These are phyloP conservation scores for Nothoprocta perdicaria DNA, from an alignment of 2,113 vertebrate genomes.

Conservation along the genomic window DNA sequence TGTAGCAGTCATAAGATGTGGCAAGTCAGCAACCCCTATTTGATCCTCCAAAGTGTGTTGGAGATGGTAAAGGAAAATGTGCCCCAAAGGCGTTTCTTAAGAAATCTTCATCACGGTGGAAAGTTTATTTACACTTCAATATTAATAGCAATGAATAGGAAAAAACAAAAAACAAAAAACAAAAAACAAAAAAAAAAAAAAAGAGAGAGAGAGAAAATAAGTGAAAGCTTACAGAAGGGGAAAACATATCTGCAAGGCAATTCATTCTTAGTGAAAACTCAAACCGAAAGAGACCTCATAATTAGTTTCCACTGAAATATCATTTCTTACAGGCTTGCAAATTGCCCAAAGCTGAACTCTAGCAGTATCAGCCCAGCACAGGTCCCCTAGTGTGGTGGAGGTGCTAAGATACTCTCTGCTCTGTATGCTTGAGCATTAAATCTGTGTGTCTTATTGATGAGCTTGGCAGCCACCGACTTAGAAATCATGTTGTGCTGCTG, in stretches of 20 bases:
- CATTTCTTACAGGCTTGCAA: not conserved
- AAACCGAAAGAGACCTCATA: not conserved
- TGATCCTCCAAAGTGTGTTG: slow-evolving; percentile 23
- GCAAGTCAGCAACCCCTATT: not conserved
- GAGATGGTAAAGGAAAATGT: not conserved
- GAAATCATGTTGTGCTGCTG: not conserved
- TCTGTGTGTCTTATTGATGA: not conserved
- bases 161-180: not conserved
- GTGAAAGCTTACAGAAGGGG: not conserved
- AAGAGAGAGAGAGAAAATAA: not conserved
- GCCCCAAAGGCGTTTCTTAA: not conserved
- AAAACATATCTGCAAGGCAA: not conserved
- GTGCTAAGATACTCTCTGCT: not conserved
- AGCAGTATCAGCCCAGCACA: not conserved
- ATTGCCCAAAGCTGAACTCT: not conserved
- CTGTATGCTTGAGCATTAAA: not conserved
- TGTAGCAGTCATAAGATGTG: not conserved
- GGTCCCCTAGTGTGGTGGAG: not conserved
- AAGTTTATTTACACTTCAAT: not conserved
- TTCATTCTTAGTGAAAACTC: not conserved
- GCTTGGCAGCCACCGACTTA: slow-evolving; percentile 42
- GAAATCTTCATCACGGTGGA: not conserved
- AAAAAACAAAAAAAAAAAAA: slow-evolving; percentile 3
- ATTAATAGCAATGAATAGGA: not conserved
- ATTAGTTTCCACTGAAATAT: not conserved